A percentile compares a stretch with the other conserved stretches of the same genome.
These are phyloP conservation scores for Amphipoea lucens DNA, from an alignment of 2,888 invertebrate species.

Conservation along the genomic window DNA sequence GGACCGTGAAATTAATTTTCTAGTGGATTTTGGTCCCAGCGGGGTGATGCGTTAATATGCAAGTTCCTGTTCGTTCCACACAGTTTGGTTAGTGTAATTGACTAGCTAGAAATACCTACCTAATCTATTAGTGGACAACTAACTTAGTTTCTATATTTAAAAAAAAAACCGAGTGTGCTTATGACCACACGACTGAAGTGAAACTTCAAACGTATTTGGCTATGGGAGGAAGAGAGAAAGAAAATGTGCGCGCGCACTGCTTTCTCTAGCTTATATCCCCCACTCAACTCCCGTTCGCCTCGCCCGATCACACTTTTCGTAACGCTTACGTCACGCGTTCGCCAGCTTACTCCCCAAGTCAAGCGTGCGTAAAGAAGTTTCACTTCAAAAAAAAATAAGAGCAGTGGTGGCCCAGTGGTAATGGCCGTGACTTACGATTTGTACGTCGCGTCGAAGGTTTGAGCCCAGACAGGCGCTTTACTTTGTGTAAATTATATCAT, in stretches of 20 bases:
- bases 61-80: conserved; percentile 23
- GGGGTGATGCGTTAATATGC: conserved; percentile 47
- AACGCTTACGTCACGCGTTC: too few species aligned
- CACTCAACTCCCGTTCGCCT: too few species aligned
- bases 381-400: neutral
- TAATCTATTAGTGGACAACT: neutral
- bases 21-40: conserved; percentile 26
- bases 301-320: too few species aligned
- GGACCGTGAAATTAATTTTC: conserved; percentile 55
- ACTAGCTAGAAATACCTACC: neutral
- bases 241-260: too few species aligned
- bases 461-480: neutral
- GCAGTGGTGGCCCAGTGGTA: neutral
- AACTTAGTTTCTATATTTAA: neutral
- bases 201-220: too few species aligned
- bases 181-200: too few species aligned
- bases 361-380: too few species aligned
- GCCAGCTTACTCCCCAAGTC: too few species aligned
- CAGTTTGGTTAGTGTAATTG: conserved; percentile 24
- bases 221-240: too few species aligned
- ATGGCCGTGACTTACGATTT: neutral
- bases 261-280: too few species aligned
- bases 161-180: too few species aligned
- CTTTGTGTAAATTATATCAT: neutral
- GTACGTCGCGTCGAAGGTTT: neutral